A percentile compares a stretch with the other conserved stretches of the same genome.
Evolutionary conservation across 2,888 invertebrate species (phyloP).

Genomic region (Parnassius glacialis): DNA sequence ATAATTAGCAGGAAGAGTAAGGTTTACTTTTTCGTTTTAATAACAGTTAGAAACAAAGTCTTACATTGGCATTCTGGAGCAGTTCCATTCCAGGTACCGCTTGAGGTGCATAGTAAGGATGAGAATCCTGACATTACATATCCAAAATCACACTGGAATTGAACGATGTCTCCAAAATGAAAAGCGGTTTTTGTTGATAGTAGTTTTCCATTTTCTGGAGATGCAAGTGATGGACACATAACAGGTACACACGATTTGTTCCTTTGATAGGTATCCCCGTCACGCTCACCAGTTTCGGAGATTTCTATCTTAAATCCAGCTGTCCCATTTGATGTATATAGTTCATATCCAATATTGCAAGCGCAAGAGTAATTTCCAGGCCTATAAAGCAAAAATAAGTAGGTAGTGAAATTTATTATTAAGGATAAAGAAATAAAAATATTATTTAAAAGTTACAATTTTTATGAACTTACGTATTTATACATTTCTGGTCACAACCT

Average conservation of each 20-base stretch:
- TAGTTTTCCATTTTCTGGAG: slow-evolving; percentile 92
- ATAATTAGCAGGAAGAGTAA: not conserved
- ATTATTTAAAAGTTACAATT: not conserved
- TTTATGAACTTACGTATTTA: slow-evolving; percentile 83
- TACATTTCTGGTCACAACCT: slow-evolving; percentile 95
- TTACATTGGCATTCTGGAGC: slow-evolving; percentile 96
- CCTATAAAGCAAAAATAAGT: slow-evolving; percentile 51
- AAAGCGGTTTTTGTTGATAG: slow-evolving; percentile 90
- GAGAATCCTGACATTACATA: slow-evolving; percentile 95
- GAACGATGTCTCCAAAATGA: slow-evolving; percentile 94
- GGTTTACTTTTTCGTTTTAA: not conserved
- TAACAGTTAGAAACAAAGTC: slow-evolving; percentile 44
- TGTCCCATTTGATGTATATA: slow-evolving; percentile 93
- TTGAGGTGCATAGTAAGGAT: slow-evolving; percentile 91
- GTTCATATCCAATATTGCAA: slow-evolving; percentile 95
- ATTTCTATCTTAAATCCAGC: slow-evolving; percentile 90
- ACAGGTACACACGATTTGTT: slow-evolving; percentile 97
- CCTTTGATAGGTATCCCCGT: slow-evolving; percentile 93
- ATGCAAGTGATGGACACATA: slow-evolving; percentile 89
- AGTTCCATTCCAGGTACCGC: slow-evolving; percentile 96
- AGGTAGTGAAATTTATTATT: no score
- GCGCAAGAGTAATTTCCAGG: slow-evolving; percentile 93
- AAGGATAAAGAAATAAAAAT: not conserved
- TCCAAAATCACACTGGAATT: slow-evolving; percentile 97
- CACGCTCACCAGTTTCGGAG: slow-evolving; percentile 92